A percentile compares a stretch with the other conserved stretches of the same genome.
phyloP scores from a whole-genome alignment of 2,797 vertebrate genomes.

The Mus caroli region DNA sequence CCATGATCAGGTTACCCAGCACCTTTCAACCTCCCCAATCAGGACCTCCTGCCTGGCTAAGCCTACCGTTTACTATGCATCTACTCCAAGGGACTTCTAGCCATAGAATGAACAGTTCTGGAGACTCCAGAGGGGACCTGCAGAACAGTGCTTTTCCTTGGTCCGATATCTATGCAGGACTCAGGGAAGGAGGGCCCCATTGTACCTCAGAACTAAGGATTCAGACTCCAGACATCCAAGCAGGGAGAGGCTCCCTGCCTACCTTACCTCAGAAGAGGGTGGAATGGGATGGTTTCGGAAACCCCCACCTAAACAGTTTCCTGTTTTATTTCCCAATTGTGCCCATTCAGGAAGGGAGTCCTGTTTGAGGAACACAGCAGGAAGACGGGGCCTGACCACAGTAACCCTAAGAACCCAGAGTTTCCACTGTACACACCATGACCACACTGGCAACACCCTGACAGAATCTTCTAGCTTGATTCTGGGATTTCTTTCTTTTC shows the following conservation, averaged over 20 bases:
- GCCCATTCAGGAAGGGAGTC: constrained; percentile 71
- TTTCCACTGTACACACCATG: constrained; percentile 51
- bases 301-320: constrained; percentile 71
- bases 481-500: background rate
- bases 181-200: background rate
- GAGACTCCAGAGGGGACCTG: background rate
- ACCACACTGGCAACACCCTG: background rate
- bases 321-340: constrained; percentile 70
- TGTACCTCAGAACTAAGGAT: background rate
- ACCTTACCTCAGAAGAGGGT: constrained; percentile 63
- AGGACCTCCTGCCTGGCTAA: background rate
- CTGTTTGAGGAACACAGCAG: constrained; percentile 10
- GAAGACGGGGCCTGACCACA: constrained; percentile 58
- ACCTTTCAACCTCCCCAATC: background rate
- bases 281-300: constrained; percentile 60
- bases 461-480: background rate
- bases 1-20: background rate
- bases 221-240: background rate
- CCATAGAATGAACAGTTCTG: background rate
- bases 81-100: background rate
- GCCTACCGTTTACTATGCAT: background rate
- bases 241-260: constrained; percentile 1
- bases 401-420: background rate
- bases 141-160: background rate
- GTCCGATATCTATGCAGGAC: background rate